Evolutionary conservation across 2,797 vertebrate species (phyloP).

Genomic region (Vespertilio murinus): DNA sequence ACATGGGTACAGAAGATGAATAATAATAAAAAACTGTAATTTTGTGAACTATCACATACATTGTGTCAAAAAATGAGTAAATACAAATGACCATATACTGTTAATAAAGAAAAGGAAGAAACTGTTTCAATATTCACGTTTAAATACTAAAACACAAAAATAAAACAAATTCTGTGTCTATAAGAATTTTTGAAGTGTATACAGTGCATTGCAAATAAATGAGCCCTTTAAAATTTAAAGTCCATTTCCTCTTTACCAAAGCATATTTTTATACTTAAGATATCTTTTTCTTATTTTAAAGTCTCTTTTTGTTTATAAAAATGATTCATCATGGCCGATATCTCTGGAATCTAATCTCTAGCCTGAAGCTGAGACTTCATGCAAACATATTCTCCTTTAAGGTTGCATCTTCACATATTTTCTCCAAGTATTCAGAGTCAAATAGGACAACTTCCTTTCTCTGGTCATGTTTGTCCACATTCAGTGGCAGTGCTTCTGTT

Average conservation of each 20-base stretch:
- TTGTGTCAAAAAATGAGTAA: constrained; percentile 70
- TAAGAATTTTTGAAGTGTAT: constrained; percentile 66
- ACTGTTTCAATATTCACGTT: constrained; percentile 74
- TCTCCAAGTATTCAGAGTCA: constrained; percentile 71
- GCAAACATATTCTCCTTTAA: constrained; percentile 79
- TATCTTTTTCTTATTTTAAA: constrained; percentile 74
- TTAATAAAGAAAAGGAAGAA: constrained; percentile 78
- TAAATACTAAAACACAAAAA: constrained; percentile 84
- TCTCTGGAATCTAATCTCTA: constrained; percentile 71
- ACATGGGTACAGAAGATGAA: constrained; percentile 74
- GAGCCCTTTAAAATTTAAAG: constrained; percentile 49
- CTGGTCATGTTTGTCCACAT: neutral
- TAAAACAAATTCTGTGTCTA: constrained; percentile 81
- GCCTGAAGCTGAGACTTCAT: constrained; percentile 80
- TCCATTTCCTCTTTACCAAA: constrained; percentile 70
- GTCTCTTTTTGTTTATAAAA: constrained; percentile 62
- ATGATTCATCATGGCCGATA: constrained; percentile 68
- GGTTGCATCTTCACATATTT: constrained; percentile 64
- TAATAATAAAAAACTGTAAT: constrained; percentile 76
- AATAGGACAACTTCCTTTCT: constrained; percentile 67
- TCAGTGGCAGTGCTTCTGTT: constrained; percentile 76
- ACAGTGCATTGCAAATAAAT: constrained; percentile 73
- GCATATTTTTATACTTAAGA: constrained; percentile 61
- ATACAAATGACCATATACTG: constrained; percentile 69
- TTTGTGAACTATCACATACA: constrained; percentile 77